phyloP scores from a whole-genome alignment of 2,888 invertebrate species.

The Synanthedon formicaeformis region DNA sequence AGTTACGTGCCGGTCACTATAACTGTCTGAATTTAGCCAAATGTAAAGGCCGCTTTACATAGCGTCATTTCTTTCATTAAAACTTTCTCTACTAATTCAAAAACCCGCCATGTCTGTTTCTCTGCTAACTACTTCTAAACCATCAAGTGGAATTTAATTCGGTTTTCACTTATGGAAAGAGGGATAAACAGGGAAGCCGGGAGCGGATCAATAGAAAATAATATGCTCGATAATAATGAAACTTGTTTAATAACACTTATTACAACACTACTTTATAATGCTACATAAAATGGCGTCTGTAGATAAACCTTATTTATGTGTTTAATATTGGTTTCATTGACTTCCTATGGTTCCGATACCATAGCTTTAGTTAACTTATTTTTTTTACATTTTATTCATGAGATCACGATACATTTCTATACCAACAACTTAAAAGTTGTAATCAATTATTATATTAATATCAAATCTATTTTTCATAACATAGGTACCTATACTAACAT shows the following conservation, averaged over 20 bases:
- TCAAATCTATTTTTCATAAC: conserved; percentile 18
- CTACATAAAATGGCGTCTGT: conserved; percentile 54
- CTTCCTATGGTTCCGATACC: conserved; percentile 15
- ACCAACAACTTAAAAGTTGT: not conserved
- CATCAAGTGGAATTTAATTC: no score
- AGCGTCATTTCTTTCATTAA: no score
- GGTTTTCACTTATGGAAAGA: no score
- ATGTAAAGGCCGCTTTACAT: no score
- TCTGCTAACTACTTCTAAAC: no score
- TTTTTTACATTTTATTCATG: conserved; percentile 15
- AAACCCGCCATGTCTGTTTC: no score
- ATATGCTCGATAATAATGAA: not conserved
- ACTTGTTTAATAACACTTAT: conserved; percentile 17
- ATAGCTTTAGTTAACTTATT: conserved; percentile 11
- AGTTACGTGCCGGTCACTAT: no score
- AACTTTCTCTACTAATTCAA: no score
- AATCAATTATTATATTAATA: conserved; percentile 33
- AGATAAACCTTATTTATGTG: conserved; percentile 21
- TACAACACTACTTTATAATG: conserved; percentile 55
- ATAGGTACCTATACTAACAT: conserved; percentile 24
- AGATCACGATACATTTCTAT: not conserved
- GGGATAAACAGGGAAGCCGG: no score
- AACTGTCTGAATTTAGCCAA: no score
- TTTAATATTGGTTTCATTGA: conserved; percentile 31
- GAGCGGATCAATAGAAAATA: not conserved